A percentile compares a stretch with the other conserved stretches of the same genome.
Evolutionary conservation across 2,888 invertebrate genomes (phyloP).

Genomic region (Unio delphinus): DNA sequence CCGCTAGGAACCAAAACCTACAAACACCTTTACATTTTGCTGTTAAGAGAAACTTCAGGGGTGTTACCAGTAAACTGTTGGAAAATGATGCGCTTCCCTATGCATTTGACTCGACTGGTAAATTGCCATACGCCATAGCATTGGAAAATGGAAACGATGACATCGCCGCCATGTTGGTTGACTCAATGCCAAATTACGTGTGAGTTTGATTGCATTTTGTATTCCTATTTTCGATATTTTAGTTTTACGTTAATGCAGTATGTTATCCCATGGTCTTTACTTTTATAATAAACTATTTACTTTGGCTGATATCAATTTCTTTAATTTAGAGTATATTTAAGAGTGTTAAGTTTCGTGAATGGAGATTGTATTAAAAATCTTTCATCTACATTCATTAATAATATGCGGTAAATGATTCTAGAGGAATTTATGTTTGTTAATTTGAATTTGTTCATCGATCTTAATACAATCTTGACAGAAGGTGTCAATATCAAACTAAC

Average conservation of each 20-base stretch:
- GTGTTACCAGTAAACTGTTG: constrained; percentile 53
- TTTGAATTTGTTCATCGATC: too few relatives aligned
- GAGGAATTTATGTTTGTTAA: too few relatives aligned
- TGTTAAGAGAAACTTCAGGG: constrained; percentile 47
- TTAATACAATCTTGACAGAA: too few relatives aligned
- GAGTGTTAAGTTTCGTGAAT: too few relatives aligned
- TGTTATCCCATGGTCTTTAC: not conserved
- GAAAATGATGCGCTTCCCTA: constrained; percentile 58
- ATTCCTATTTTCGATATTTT: not conserved
- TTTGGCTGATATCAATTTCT: not conserved
- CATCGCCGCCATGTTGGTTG: constrained; percentile 52
- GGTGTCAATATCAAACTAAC: too few relatives aligned
- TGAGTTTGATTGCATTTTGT: constrained; percentile 23
- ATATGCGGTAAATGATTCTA: too few relatives aligned
- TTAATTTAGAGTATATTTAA: too few relatives aligned
- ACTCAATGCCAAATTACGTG: constrained; percentile 53
- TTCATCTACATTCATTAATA: too few relatives aligned
- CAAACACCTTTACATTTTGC: constrained; percentile 60
- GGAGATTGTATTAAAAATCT: too few relatives aligned
- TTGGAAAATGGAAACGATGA: constrained; percentile 51
- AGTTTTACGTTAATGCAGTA: too few relatives aligned
- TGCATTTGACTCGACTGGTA: constrained; percentile 40
- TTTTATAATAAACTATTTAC: not conserved
- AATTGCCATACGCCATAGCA: constrained; percentile 52
- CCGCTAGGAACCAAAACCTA: constrained; percentile 32